phyloP scores from a whole-genome alignment of 2,888 invertebrate genomes.

The Dynastes maya region DNA sequence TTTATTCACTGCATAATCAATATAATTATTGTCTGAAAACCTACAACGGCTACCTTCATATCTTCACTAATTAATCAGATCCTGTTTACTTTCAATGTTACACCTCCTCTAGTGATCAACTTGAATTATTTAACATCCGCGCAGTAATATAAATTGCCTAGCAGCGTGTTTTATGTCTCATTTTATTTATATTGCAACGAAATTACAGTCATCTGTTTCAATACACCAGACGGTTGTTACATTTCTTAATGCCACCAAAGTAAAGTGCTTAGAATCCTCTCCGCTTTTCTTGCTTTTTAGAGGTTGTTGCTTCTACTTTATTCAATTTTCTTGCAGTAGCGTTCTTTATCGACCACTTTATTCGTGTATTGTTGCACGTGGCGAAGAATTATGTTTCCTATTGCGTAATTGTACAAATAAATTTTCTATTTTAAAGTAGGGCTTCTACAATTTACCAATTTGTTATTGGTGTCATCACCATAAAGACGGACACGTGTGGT shows the following conservation, averaged over 20 bases:
- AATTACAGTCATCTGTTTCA: slow-evolving; percentile 19
- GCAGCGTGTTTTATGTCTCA: slow-evolving; percentile 9
- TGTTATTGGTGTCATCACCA: no score
- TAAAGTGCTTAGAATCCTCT: background rate
- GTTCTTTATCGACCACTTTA: background rate
- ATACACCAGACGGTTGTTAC: background rate
- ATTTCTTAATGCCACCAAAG: slow-evolving; percentile 21
- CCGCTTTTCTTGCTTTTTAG: background rate
- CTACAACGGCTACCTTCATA: background rate
- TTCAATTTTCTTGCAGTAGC: background rate
- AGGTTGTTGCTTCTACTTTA: background rate
- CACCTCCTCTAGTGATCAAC: slow-evolving; percentile 1
- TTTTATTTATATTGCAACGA: slow-evolving; percentile 23
- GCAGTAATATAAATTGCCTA: background rate
- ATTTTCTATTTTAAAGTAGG: no score
- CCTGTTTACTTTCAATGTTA: slow-evolving; percentile 2
- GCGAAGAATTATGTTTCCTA: background rate
- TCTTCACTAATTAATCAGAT: background rate
- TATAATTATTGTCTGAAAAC: no score
- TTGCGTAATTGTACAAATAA: no score
- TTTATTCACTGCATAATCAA: no score
- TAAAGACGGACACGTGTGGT: no score
- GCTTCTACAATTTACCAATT: no score
- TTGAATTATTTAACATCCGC: slow-evolving; percentile 12
- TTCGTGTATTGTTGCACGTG: background rate